A percentile compares a stretch with the other conserved stretches of the same genome.
Evolutionary conservation across 2,113 vertebrate genomes (phyloP).

Genomic region (Rhea pennata): DNA sequence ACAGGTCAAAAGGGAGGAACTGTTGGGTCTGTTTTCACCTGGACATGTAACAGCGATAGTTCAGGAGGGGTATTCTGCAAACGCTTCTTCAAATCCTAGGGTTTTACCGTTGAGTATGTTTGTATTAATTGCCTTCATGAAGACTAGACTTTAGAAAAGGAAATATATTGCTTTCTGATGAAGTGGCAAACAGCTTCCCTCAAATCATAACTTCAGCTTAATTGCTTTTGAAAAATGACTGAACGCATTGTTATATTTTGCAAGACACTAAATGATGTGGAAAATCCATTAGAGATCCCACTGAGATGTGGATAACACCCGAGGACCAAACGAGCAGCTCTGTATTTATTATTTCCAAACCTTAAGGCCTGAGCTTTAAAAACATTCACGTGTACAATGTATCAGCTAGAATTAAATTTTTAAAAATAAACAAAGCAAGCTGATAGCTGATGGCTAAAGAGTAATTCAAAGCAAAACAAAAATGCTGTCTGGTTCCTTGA

Average conservation of each 20-base stretch:
- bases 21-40: not conserved
- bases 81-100: not conserved
- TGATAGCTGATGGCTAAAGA: not conserved
- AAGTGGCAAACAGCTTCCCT: not conserved
- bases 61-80: not conserved
- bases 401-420: not conserved
- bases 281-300: constrained; percentile 64
- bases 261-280: constrained; percentile 42
- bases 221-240: constrained; percentile 55
- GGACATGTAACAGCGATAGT: not conserved
- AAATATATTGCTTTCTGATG: not conserved
- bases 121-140: too few species aligned
- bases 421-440: not conserved
- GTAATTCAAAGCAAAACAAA: not conserved
- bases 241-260: not conserved
- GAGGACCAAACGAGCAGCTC: not conserved
- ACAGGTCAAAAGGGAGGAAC: not conserved
- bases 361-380: constrained; percentile 13
- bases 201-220: constrained; percentile 30
- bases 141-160: not conserved
- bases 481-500: not conserved
- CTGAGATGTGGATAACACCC: constrained; percentile 37
- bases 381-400: fast-evolving
- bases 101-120: not conserved
- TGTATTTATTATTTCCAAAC: constrained; percentile 17